Conservation (phyloP, 2,888 invertebrate genomes). For the Chrysolina haemoptera region DNA sequence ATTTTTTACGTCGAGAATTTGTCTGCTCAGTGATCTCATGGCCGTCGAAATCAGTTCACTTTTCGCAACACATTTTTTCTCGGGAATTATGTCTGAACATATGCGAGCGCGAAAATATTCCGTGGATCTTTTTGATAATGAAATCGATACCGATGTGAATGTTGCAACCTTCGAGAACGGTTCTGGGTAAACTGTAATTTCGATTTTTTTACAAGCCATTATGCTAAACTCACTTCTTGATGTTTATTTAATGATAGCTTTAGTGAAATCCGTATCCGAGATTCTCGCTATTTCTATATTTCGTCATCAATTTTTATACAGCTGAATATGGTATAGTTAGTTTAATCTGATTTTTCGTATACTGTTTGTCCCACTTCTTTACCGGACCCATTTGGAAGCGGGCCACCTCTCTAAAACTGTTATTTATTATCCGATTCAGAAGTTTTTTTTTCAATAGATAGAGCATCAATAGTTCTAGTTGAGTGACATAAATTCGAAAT, state of each 20-base stretch:
- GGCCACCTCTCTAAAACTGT: too few species aligned
- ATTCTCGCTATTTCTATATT: conserved; percentile 18
- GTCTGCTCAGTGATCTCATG: background rate
- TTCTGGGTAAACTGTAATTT: conserved; percentile 19
- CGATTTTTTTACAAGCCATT: conserved; percentile 11
- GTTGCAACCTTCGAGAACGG: conserved; percentile 25
- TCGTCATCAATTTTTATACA: conserved; percentile 10
- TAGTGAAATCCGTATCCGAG: conserved; percentile 19
- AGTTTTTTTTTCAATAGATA: too few species aligned
- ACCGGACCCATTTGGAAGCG: too few species aligned
- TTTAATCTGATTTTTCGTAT: too few species aligned
- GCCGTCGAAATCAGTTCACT: background rate
- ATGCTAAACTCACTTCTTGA: conserved; percentile 28
- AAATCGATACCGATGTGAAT: conserved; percentile 30
- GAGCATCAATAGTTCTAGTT: too few species aligned
- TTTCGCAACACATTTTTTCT: conserved; percentile 13
- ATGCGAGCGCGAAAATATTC: conserved; percentile 8
- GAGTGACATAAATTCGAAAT: too few species aligned
- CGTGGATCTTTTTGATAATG: conserved; percentile 14
- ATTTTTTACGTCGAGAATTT: background rate
- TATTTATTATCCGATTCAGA: too few species aligned
- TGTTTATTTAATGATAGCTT: conserved; percentile 32
- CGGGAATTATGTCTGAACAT: conserved; percentile 6
- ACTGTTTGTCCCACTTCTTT: too few species aligned
- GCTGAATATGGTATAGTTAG: background rate